phyloP scores from a whole-genome alignment of 1,140 invertebrate genomes.

The Solenopsis invicta region DNA sequence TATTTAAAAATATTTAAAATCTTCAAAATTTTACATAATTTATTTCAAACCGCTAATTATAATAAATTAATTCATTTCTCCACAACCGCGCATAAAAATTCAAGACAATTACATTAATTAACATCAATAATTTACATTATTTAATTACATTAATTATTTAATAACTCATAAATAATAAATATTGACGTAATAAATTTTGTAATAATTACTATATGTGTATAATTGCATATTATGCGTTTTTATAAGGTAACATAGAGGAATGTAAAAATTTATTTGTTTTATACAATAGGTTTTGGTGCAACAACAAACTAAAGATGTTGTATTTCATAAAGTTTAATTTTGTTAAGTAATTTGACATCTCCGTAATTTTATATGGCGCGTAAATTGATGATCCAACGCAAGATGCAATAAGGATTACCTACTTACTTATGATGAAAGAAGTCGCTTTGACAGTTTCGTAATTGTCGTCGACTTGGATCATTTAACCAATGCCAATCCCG shows the following conservation, averaged over 20 bases:
- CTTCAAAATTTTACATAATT: neutral
- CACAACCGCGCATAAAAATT: neutral
- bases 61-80: neutral
- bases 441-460: neutral
- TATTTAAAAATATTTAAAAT: no score
- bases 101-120: neutral
- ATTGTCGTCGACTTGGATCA: neutral
- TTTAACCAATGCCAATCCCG: neutral
- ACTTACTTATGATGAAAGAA: slow-evolving; percentile 28
- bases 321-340: neutral
- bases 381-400: neutral
- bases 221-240: neutral
- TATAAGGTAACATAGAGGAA: neutral
- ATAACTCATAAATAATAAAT: neutral
- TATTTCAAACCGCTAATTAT: neutral
- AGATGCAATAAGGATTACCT: neutral
- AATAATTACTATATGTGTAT: neutral
- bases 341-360: neutral
- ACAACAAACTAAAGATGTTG: neutral
- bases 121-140: no score
- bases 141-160: no score
- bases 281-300: neutral
- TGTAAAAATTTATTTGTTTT: neutral
- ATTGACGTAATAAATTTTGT: neutral
- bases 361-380: neutral